Evolutionary conservation across 2,888 invertebrate genomes (phyloP).

Genomic region (Microctonus brassicae): DNA sequence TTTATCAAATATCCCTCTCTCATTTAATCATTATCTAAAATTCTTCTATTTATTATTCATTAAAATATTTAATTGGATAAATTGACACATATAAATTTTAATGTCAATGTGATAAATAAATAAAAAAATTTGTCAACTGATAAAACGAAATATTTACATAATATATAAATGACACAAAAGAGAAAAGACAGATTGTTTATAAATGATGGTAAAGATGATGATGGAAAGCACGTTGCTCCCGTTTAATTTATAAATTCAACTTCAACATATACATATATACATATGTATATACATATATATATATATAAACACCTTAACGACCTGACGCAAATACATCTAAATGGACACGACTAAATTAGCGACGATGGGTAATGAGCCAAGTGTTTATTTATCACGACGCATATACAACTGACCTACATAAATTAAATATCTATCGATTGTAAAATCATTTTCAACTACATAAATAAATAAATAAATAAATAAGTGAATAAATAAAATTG

Average conservation of each 20-base stretch:
- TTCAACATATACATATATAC: neutral
- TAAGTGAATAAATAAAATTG: no score
- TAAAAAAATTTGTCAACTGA: neutral
- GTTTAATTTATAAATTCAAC: slow-evolving; percentile 3
- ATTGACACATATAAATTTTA: no score
- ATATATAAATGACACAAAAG: slow-evolving; percentile 10
- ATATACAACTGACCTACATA: slow-evolving; percentile 39
- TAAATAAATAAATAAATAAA: neutral
- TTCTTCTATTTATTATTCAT: no score
- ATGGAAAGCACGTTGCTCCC: slow-evolving; percentile 39
- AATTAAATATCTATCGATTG: slow-evolving; percentile 36
- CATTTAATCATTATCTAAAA: no score
- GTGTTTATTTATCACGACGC: slow-evolving; percentile 25
- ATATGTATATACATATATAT: neutral
- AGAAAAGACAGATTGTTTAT: slow-evolving; percentile 20
- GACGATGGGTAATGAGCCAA: slow-evolving; percentile 48
- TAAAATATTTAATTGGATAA: no score
- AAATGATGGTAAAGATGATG: slow-evolving; percentile 13
- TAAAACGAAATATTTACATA: slow-evolving; percentile 16
- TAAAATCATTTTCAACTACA: slow-evolving; percentile 24
- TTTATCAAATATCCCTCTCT: no score
- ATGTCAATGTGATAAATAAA: neutral
- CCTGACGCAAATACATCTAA: slow-evolving; percentile 52
- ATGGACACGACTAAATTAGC: slow-evolving; percentile 60
- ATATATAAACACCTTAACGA: slow-evolving; percentile 49